phyloP scores from a whole-genome alignment of 64 coral and sea anemone species.

The Anthopleura sola region DNA sequence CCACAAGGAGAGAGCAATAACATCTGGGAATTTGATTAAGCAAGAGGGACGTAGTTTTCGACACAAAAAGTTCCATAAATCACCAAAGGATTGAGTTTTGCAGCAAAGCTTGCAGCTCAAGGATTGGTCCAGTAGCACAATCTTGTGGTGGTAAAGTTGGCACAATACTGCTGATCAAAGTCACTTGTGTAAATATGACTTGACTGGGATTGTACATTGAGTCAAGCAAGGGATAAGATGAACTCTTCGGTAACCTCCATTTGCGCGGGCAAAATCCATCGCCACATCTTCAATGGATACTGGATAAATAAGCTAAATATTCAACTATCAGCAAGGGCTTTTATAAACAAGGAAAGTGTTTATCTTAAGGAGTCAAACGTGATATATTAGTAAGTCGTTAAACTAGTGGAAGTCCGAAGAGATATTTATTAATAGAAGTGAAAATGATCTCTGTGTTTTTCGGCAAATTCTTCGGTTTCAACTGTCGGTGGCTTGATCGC shows the following conservation, averaged over 20 bases:
- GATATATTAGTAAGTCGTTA: not conserved
- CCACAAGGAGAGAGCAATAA: conserved; percentile 18
- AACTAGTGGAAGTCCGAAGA: not conserved
- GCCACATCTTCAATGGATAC: not conserved
- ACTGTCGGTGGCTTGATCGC: not conserved
- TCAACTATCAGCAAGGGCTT: too few relatives aligned
- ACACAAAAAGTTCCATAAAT: conserved; percentile 23
- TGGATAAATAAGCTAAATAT: not conserved
- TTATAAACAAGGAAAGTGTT: not conserved
- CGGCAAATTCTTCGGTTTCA: not conserved
- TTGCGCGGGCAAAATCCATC: not conserved
- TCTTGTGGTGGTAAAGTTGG: not conserved
- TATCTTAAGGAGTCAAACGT: not conserved
- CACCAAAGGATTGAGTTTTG: not conserved
- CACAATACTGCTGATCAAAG: not conserved
- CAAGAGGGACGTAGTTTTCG: conserved; percentile 9
- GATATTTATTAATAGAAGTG: not conserved
- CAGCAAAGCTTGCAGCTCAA: not conserved
- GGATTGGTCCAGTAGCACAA: not conserved
- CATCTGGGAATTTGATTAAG: not conserved
- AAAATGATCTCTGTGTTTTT: not conserved
- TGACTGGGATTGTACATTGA: not conserved
- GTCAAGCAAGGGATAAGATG: not conserved
- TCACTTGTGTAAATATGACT: not conserved
- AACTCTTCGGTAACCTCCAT: not conserved